A percentile compares a stretch with the other conserved stretches of the same genome.
These are phyloP conservation scores for Cydia splendana DNA, from an alignment of 1,140 invertebrate genomes.

Conservation along the genomic window DNA sequence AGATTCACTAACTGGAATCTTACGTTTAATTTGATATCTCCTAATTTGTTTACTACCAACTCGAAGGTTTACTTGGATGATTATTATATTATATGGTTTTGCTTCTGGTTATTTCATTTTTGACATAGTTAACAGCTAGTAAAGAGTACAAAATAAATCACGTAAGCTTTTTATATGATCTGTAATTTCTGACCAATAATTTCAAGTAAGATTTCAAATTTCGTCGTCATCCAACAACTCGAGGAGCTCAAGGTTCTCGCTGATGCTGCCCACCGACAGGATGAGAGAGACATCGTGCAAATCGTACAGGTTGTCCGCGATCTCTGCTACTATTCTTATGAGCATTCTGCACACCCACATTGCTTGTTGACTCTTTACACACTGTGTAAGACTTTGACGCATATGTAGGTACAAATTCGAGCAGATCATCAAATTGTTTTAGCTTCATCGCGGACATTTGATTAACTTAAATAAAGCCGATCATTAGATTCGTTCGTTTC, in stretches of 20 bases:
- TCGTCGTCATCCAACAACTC: conserved; percentile 70
- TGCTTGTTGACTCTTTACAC: conserved; percentile 28
- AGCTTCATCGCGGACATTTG: not conserved
- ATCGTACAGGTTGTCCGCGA: conserved; percentile 66
- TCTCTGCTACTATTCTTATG: conserved; percentile 60
- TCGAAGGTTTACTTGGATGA: no score
- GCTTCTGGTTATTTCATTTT: not conserved
- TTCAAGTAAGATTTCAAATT: not conserved
- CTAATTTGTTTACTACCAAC: no score
- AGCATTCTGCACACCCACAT: conserved; percentile 74
- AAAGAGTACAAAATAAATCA: not conserved
- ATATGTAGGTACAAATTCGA: conserved; percentile 32
- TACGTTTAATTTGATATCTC: no score
- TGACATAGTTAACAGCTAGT: no score
- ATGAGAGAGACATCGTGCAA: conserved; percentile 65
- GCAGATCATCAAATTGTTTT: not conserved
- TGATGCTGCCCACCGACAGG: conserved; percentile 61
- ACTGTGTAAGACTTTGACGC: not conserved
- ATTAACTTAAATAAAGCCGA: not conserved
- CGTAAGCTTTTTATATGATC: not conserved
- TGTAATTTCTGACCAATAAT: conserved; percentile 9
- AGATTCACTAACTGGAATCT: no score
- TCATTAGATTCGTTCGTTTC: conserved; percentile 38
- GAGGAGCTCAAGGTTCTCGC: conserved; percentile 61
- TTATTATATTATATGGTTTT: not conserved